phyloP scores from a whole-genome alignment of 2,888 invertebrate genomes.

The Rotaria magnacalcarata region DNA sequence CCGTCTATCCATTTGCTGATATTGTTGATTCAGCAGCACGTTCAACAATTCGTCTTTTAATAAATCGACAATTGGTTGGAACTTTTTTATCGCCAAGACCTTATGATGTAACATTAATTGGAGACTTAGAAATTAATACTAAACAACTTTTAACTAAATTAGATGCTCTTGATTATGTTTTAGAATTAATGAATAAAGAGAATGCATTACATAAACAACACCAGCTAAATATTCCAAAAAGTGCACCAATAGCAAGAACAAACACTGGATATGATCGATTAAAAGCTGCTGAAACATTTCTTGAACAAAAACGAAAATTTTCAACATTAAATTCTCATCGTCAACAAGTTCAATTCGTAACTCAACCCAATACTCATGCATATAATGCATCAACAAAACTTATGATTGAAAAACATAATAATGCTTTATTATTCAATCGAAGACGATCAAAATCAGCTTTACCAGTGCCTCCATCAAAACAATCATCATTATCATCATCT shows the following conservation, averaged over 20 bases:
- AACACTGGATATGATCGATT: not conserved
- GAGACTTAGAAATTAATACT: constrained; percentile 36
- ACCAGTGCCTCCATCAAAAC: not conserved
- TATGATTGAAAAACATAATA: constrained; percentile 6
- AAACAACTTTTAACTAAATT: constrained; percentile 38
- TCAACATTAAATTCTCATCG: not conserved
- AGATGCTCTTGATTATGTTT: constrained; percentile 14
- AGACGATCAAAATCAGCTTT: not conserved
- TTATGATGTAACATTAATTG: constrained; percentile 37
- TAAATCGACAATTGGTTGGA: constrained; percentile 59
- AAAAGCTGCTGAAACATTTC: not conserved
- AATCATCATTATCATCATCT: not conserved
- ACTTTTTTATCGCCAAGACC: constrained; percentile 50
- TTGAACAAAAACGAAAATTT: not conserved
- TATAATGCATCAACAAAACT: not conserved
- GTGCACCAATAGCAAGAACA: not conserved
- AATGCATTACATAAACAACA: not conserved
- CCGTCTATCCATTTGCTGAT: constrained; percentile 61
- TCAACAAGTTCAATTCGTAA: not conserved
- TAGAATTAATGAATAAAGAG: constrained; percentile 32
- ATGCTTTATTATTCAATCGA: constrained; percentile 13
- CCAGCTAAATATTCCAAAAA: no score
- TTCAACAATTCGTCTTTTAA: constrained; percentile 57
- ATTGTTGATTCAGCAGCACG: constrained; percentile 56
- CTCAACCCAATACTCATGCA: not conserved